A percentile compares a stretch with the other conserved stretches of the same genome.
Conservation (phyloP, 2,797 vertebrate species). For the Garrulus glandarius region DNA sequence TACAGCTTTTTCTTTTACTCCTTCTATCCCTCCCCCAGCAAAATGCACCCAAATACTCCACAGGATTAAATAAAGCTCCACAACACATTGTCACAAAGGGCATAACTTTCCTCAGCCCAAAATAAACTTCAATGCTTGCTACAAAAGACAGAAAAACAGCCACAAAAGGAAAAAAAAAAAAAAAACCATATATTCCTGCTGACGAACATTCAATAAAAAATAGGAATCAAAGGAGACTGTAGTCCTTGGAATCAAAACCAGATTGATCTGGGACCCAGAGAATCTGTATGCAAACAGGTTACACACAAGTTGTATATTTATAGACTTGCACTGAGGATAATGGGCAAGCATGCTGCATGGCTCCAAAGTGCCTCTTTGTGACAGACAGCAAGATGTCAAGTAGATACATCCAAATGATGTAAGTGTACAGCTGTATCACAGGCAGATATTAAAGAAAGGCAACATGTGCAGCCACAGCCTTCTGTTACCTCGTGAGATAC, state of each 20-base stretch:
- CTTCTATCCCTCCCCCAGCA: background rate
- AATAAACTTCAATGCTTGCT: slow-evolving; percentile 1
- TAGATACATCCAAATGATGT: background rate
- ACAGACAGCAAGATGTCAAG: background rate
- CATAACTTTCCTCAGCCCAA: slow-evolving; percentile 17
- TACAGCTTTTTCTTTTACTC: slow-evolving; percentile 20
- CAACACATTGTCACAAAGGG: background rate
- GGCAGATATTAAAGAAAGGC: background rate
- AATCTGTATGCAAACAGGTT: slow-evolving; percentile 11
- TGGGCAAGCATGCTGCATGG: background rate
- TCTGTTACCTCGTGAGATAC: background rate
- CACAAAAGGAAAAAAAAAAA: background rate
- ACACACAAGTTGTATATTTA: background rate
- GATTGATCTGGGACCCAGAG: background rate
- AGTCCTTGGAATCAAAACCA: background rate
- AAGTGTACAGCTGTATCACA: background rate
- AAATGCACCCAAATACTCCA: slow-evolving; percentile 49
- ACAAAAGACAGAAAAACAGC: background rate
- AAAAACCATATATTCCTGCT: background rate
- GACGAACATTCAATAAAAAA: background rate
- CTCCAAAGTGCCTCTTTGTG: slow-evolving; percentile 1
- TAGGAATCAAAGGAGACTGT: background rate
- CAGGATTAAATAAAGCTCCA: slow-evolving; percentile 46
- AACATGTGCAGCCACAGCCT: background rate
- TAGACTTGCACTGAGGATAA: background rate